phyloP scores from a whole-genome alignment of 2,113 vertebrate genomes.

The Eulemur rufifrons region DNA sequence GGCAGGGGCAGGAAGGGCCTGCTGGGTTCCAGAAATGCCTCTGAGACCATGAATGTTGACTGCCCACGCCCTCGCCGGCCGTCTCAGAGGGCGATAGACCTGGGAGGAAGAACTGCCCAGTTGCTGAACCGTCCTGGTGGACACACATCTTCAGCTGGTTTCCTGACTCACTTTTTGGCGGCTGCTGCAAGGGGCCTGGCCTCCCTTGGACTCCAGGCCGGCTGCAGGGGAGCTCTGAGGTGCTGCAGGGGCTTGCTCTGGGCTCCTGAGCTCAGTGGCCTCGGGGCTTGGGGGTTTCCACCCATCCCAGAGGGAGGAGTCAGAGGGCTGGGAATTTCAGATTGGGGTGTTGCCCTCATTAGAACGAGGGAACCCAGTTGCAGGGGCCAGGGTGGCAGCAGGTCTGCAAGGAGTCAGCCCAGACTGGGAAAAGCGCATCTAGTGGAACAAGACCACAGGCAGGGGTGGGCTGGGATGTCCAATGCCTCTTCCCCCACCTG shows the following conservation, averaged over 20 bases:
- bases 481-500: background rate
- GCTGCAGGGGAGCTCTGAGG: background rate
- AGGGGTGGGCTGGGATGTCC: background rate
- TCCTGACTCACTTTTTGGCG: background rate
- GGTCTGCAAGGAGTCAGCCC: background rate
- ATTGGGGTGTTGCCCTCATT: background rate
- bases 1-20: background rate
- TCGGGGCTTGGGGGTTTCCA: background rate
- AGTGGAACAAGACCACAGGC: background rate
- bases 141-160: background rate
- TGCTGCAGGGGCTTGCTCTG: no score
- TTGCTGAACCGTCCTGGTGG: background rate
- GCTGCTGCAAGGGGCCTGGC: background rate
- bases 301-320: background rate
- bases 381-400: background rate
- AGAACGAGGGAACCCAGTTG: background rate
- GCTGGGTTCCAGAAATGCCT: background rate
- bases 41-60: background rate
- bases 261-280: background rate
- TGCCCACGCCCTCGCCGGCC: fast-evolving
- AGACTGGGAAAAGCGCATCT: background rate
- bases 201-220: background rate
- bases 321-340: background rate
- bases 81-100: fast-evolving
- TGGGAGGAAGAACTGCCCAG: background rate